Evolutionary conservation across 1,140 invertebrate species (phyloP).

Genomic region (Rhagoletis zephyria): DNA sequence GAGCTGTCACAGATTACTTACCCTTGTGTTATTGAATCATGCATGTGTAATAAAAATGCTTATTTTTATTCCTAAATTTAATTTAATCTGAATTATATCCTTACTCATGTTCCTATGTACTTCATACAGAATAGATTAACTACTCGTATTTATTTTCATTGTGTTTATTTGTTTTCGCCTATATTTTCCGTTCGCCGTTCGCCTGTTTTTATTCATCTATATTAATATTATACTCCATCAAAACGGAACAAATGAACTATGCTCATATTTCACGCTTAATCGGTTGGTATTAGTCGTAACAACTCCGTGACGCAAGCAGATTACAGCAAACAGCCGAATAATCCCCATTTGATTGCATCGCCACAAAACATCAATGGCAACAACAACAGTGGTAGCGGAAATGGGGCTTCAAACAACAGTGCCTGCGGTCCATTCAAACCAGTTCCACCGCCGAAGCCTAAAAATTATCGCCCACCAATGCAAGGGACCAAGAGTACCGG

Average conservation of each 20-base stretch:
- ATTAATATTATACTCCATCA: no score
- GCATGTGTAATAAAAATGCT: no score
- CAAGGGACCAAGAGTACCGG: conserved; percentile 65
- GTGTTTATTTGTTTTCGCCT: neutral
- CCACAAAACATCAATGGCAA: conserved; percentile 64
- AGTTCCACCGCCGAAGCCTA: conserved; percentile 91
- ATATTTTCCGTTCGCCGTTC: conserved; percentile 21
- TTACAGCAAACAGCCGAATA: conserved; percentile 73
- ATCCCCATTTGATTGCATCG: conserved; percentile 63
- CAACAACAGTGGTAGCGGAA: conserved; percentile 67
- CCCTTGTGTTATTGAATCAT: no score
- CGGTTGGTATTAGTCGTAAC: conserved; percentile 73
- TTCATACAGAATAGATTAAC: no score
- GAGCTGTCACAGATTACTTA: no score
- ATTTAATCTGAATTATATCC: no score
- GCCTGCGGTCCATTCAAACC: conserved; percentile 83
- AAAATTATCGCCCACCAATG: conserved; percentile 86
- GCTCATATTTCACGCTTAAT: conserved; percentile 6
- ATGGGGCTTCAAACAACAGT: conserved; percentile 64
- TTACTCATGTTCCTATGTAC: no score
- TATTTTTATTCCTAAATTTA: no score
- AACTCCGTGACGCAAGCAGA: conserved; percentile 77
- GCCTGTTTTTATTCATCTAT: conserved; percentile 48
- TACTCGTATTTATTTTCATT: no score
- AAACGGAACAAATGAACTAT: no score